Base-by-base conservation (phyloP, 2,797 vertebrate species). In the Margarornis squamiger region DNA sequence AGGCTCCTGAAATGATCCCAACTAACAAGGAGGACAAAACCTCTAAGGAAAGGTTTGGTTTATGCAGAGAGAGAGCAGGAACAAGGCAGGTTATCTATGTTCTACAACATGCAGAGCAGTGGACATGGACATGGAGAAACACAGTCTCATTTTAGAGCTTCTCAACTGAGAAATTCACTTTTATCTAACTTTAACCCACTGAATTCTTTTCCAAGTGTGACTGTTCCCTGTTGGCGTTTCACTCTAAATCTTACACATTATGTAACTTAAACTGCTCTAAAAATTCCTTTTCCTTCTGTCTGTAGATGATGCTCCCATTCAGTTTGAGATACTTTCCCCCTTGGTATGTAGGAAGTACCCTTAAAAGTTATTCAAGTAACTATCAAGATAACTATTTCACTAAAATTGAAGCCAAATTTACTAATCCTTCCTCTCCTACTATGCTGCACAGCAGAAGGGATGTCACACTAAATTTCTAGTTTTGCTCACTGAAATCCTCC, bases 121-220 rank as follows among this genome's bases (percentile, higher is more conserved):
- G 51, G 38, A 88, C 27, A 46, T 10, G 26, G 52, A 86, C 41
- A 59, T 1, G 61, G 49, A 82, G 24, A 83, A 81, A 73, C 23
- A 48, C 46, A 58, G 6, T 9, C 6, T 24, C 34, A 4, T 22
- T 66, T 86, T 14, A n/a, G 9, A 72, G 48, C 32, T 72, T 75
- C 24, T 18, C n/a, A 30, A 5, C 2, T 34, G 29, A 16, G 61
- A 74, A 52, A 18, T 20, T 27, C 14, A 41, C 4, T 81, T 78
- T 5, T 24, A 9, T 23, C 7, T 72, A 0, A 18, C 6, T 54
- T 72, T 9, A 57, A 66, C 7, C 49, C 0, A 11, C 9, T 6
- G 27, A 36, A 46, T 58, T 72, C 49, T 39, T 55, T 49, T 7
- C 2, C 8, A 57, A 30, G 45, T 45, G 36, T n/a, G 39, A 58